phyloP scores from a whole-genome alignment of 2,888 invertebrate genomes.

The Drosophila nigricruria region DNA sequence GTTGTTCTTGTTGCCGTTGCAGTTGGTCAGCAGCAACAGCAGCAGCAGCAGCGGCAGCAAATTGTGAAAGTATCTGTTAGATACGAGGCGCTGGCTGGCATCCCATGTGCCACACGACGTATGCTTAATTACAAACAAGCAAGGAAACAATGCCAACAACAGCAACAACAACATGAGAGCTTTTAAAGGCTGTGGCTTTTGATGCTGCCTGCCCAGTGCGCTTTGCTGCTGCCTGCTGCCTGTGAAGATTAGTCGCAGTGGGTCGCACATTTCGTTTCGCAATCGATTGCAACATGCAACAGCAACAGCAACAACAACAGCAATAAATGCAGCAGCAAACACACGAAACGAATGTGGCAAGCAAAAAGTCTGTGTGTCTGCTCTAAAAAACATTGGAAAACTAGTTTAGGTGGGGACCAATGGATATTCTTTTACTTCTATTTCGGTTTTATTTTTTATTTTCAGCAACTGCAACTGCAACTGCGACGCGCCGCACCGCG shows the following conservation, averaged over 20 bases:
- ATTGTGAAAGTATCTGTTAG: slow-evolving; percentile 76
- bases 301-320: slow-evolving; percentile 43
- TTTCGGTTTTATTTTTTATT: slow-evolving; percentile 47
- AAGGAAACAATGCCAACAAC: slow-evolving; percentile 68
- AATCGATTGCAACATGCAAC: slow-evolving; percentile 82
- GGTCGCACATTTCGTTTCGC: slow-evolving; percentile 82
- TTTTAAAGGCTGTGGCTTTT: slow-evolving; percentile 38
- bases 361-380: slow-evolving; percentile 54
- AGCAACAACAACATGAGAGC: slow-evolving; percentile 29
- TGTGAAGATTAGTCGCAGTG: slow-evolving; percentile 81
- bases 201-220: slow-evolving; percentile 58
- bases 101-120: slow-evolving; percentile 81
- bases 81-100: slow-evolving; percentile 62
- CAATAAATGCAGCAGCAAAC: slow-evolving; percentile 47
- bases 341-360: slow-evolving; percentile 76
- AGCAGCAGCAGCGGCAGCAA: slow-evolving; percentile 47
- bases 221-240: slow-evolving; percentile 44
- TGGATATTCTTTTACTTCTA: slow-evolving; percentile 80
- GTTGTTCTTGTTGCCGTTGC: slow-evolving; percentile 35
- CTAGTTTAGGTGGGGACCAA: slow-evolving; percentile 84
- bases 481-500: slow-evolving; percentile 51
- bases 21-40: slow-evolving; percentile 21
- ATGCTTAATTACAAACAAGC: slow-evolving; percentile 81
- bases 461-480: slow-evolving; percentile 39
- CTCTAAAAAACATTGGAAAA: slow-evolving; percentile 80